Evolutionary conservation across 2,797 vertebrate genomes (phyloP).

Genomic region (Eulemur coronatus): DNA sequence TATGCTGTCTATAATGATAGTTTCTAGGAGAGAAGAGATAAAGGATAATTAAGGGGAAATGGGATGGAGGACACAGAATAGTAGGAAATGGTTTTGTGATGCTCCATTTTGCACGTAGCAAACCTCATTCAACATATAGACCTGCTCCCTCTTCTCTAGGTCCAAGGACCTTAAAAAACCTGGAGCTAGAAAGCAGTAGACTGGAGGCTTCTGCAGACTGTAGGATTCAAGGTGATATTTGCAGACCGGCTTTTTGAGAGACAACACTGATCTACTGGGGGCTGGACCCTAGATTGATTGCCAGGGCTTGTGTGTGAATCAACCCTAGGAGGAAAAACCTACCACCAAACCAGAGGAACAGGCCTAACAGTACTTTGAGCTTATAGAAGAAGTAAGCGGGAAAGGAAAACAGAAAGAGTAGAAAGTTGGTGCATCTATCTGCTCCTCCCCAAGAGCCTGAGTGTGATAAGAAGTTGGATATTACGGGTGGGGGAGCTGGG

Average conservation of each 20-base stretch:
- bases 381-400: conserved; percentile 37
- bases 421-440: conserved; percentile 10
- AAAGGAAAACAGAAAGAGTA: conserved; percentile 51
- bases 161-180: conserved; percentile 71
- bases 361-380: conserved; percentile 31
- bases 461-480: neutral
- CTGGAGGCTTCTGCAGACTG: conserved; percentile 69
- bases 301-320: conserved; percentile 52
- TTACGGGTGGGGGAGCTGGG: neutral
- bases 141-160: conserved; percentile 72
- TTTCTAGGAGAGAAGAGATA: neutral
- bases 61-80: neutral
- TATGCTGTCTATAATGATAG: neutral
- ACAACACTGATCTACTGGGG: conserved; percentile 57
- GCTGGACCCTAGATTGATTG: conserved; percentile 33
- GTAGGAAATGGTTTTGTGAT: conserved; percentile 58
- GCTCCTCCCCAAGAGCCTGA: conserved; percentile 13
- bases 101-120: conserved; percentile 33
- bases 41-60: neutral
- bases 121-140: conserved; percentile 67
- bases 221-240: conserved; percentile 67
- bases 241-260: conserved; percentile 57
- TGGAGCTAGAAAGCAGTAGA: conserved; percentile 73
- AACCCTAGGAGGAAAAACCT: conserved; percentile 46
- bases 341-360: conserved; percentile 50